Percentiles rank a stretch among this genome's conserved stretches.
phyloP scores from a whole-genome alignment of 2,888 invertebrate species.

The Oxytorus armatus region DNA sequence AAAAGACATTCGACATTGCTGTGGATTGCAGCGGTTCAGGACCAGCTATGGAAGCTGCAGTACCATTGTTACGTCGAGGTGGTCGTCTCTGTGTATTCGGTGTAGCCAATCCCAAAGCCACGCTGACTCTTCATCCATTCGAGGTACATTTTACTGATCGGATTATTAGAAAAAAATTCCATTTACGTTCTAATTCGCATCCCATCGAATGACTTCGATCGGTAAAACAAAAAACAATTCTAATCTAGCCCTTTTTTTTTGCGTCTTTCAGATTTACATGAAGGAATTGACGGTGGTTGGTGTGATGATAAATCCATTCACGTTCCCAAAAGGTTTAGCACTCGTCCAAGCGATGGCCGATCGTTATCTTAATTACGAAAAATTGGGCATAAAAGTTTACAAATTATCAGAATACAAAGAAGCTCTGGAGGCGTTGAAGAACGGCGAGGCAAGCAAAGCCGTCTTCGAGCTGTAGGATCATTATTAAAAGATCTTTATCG shows the following conservation, averaged over 20 bases:
- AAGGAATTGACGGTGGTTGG: conserved; percentile 89
- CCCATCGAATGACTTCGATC: too few species aligned
- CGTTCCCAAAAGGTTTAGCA: conserved; percentile 88
- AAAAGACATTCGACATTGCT: conserved; percentile 87
- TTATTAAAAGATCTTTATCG: not conserved
- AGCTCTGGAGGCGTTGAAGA: conserved; percentile 86
- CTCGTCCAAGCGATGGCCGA: conserved; percentile 88
- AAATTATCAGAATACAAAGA: conserved; percentile 85
- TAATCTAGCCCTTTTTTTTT: conserved; percentile 69
- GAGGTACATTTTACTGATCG: conserved; percentile 76
- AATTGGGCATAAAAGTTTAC: conserved; percentile 87
- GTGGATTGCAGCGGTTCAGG: conserved; percentile 91
- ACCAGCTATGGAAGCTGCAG: conserved; percentile 88
- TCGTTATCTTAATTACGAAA: conserved; percentile 87
- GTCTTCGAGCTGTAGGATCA: conserved; percentile 85
- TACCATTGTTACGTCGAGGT: conserved; percentile 86
- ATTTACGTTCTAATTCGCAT: too few species aligned
- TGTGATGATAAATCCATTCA: conserved; percentile 89
- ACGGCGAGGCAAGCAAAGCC: conserved; percentile 87
- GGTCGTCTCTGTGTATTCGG: conserved; percentile 90
- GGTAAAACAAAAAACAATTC: not conserved
- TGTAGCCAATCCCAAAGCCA: conserved; percentile 86
- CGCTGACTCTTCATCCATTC: conserved; percentile 82
- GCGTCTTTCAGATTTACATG: conserved; percentile 86
- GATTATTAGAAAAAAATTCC: not conserved